These are phyloP conservation scores for Hylyphantes graminicola DNA, from an alignment of 1,140 invertebrate species.

Conservation along the genomic window DNA sequence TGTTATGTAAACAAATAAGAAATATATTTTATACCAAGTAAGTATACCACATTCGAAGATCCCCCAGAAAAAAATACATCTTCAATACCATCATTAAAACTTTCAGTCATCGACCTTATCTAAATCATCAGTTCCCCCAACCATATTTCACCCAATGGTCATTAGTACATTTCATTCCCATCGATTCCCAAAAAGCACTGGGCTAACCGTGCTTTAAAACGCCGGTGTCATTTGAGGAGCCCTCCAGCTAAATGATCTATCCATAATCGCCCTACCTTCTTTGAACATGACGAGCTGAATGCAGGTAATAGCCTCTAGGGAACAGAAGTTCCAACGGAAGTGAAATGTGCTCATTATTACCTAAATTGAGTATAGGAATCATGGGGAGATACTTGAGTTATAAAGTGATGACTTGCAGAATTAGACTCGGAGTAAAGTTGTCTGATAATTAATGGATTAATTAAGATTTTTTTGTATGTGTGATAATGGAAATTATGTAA, in stretches of 20 bases:
- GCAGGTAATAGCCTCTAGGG: not conserved
- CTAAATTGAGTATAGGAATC: constrained; percentile 26
- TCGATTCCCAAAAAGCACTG: not conserved
- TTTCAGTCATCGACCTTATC: no score
- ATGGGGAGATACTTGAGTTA: no score
- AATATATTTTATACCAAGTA: no score
- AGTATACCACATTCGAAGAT: no score
- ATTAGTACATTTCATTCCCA: constrained; percentile 21
- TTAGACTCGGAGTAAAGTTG: constrained; percentile 21
- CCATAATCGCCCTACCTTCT: constrained; percentile 26
- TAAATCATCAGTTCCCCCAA: no score
- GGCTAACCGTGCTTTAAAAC: not conserved
- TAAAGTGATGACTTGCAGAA: not conserved
- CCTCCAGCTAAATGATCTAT: constrained; percentile 25
- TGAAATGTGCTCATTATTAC: constrained; percentile 33
- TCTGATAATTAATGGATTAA: not conserved
- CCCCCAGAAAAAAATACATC: no score
- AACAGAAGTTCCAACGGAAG: not conserved
- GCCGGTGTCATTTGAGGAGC: constrained; percentile 10
- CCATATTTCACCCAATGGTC: constrained; percentile 24
- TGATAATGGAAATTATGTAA: no score
- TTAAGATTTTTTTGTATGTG: no score
- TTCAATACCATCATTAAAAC: no score
- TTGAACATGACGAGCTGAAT: not conserved
- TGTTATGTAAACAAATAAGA: no score